phyloP scores from a whole-genome alignment of 2,888 invertebrate genomes.

The Tyria jacobaeae region DNA sequence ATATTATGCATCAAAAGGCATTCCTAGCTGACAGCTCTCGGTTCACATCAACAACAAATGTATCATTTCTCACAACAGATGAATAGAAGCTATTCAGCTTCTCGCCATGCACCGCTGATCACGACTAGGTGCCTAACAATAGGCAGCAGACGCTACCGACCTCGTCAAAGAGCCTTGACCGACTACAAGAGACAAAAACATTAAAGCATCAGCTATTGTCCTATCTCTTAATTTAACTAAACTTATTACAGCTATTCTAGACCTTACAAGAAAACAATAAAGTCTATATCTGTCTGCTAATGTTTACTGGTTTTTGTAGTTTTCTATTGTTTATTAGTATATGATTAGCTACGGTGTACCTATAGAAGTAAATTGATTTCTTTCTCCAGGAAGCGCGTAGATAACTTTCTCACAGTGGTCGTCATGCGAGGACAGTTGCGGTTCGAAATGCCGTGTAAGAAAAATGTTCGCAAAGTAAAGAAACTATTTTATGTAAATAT shows the following conservation, averaged over 20 bases:
- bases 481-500: conserved; percentile 14
- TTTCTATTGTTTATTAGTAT: conserved; percentile 34
- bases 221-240: conserved; percentile 30
- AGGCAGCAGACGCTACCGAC: conserved; percentile 57
- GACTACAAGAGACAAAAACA: conserved; percentile 53
- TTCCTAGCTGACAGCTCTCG: conserved; percentile 18
- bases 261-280: conserved; percentile 28
- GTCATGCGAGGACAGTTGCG: conserved; percentile 59
- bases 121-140: conserved; percentile 61
- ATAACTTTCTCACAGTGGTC: conserved; percentile 54
- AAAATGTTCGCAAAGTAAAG: conserved; percentile 36
- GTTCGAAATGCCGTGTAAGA: conserved; percentile 36
- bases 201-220: conserved; percentile 42
- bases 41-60: conserved; percentile 28
- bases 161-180: conserved; percentile 67
- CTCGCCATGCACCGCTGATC: conserved; percentile 61
- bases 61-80: conserved; percentile 44
- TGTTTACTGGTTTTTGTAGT: conserved; percentile 34
- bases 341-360: conserved; percentile 38
- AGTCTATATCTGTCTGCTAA: conserved; percentile 29
- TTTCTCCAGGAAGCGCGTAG: conserved; percentile 51
- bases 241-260: conserved; percentile 28
- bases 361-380: conserved; percentile 53
- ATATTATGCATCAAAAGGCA: conserved; percentile 15
- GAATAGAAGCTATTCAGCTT: conserved; percentile 56